Conservation (phyloP, 2,113 vertebrate genomes). For the Phylloscopus trochilus region DNA sequence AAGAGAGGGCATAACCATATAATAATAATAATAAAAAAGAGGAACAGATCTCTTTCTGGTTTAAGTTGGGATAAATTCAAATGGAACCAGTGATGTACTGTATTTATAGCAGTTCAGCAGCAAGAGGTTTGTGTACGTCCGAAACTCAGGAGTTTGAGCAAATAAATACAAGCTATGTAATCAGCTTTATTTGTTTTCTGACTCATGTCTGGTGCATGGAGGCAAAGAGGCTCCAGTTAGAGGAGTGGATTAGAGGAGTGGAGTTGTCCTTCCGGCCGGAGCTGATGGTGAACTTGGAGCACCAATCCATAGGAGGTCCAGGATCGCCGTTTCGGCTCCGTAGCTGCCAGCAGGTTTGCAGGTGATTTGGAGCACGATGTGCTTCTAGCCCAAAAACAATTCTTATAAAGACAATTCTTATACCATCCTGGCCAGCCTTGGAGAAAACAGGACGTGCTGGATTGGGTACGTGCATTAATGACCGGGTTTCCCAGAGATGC, state of each 20-base stretch:
- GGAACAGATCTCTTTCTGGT: background rate
- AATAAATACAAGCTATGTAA: slow-evolving; percentile 20
- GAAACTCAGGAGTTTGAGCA: background rate
- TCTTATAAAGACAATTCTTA: background rate
- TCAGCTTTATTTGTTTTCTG: slow-evolving; percentile 53
- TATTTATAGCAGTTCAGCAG: background rate
- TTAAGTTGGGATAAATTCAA: slow-evolving; percentile 18
- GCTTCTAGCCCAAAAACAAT: background rate
- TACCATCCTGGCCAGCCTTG: background rate
- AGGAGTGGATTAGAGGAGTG: background rate
- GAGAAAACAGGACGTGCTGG: background rate
- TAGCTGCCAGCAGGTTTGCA: background rate
- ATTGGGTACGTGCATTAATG: background rate
- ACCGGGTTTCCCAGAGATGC: background rate
- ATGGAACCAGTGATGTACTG: background rate
- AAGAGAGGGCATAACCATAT: background rate
- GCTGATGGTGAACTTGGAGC: background rate
- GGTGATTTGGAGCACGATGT: background rate
- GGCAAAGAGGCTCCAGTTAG: background rate
- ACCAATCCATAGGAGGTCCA: background rate
- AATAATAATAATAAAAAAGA: background rate
- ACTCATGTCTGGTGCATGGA: slow-evolving; percentile 18
- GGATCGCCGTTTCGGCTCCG: rapidly evolving
- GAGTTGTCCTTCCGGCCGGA: background rate
- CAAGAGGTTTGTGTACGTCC: background rate